Evolutionary conservation across 1,140 invertebrate species (phyloP).

Genomic region (Drosophila guanche): DNA sequence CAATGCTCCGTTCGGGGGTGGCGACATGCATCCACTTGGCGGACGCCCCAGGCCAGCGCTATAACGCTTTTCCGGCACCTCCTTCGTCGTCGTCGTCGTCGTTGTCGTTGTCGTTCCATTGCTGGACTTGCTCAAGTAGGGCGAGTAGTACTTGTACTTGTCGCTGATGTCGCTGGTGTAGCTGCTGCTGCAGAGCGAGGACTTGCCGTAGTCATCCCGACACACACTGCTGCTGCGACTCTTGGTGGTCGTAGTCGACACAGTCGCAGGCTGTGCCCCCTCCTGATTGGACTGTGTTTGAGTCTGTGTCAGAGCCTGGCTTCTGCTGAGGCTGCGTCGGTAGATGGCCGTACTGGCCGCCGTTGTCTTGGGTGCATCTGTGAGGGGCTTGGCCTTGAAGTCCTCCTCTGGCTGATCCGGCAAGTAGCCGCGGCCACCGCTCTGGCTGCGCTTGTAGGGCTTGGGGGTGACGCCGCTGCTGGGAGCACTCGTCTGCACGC

Average conservation of each 20-base stretch:
- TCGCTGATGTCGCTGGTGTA: conserved; percentile 78
- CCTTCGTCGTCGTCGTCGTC: conserved; percentile 11
- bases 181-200: conserved; percentile 61
- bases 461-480: conserved; percentile 33
- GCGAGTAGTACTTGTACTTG: conserved; percentile 82
- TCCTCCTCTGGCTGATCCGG: conserved; percentile 44
- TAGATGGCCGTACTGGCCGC: conserved; percentile 63
- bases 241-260: conserved; percentile 24
- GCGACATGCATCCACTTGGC: conserved; percentile 79
- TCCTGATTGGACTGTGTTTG: conserved; percentile 23
- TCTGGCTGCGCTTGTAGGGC: conserved; percentile 80
- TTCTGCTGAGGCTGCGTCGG: conserved; percentile 68
- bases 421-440: conserved; percentile 64
- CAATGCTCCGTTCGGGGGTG: conserved; percentile 41
- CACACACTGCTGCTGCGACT: conserved; percentile 76
- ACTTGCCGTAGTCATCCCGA: conserved; percentile 70
- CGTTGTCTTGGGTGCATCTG: conserved; percentile 64
- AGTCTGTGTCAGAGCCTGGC: background rate
- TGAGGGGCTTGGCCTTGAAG: conserved; percentile 25
- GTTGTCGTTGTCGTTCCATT: conserved; percentile 35
- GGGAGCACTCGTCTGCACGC: conserved; percentile 83
- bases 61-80: conserved; percentile 59
- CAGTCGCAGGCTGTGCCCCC: background rate
- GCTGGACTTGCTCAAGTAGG: conserved; percentile 69
- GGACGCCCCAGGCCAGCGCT: conserved; percentile 71